Evolutionary conservation across 1,140 invertebrate genomes (phyloP).

Genomic region (Anastrepha ludens): DNA sequence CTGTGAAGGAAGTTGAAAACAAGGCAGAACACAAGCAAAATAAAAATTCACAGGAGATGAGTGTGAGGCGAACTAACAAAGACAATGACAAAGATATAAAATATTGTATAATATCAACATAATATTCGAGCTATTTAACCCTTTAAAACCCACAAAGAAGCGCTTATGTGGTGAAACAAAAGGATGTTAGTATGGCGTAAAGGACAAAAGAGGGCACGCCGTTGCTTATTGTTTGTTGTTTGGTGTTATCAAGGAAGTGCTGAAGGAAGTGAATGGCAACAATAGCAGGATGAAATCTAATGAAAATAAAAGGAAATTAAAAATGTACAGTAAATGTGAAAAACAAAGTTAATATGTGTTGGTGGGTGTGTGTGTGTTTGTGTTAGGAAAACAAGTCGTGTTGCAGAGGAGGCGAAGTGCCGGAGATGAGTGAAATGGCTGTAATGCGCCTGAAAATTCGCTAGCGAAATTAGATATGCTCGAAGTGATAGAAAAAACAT

Average conservation of each 20-base stretch:
- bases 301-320: conserved; percentile 36
- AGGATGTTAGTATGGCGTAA: neutral
- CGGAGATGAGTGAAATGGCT: no score
- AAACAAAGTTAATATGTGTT: neutral
- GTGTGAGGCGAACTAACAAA: neutral
- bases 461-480: no score
- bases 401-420: neutral
- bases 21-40: neutral
- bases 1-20: neutral
- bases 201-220: neutral
- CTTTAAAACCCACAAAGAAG: neutral
- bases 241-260: conserved; percentile 29
- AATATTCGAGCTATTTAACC: conserved; percentile 49
- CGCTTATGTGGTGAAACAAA: conserved; percentile 12
- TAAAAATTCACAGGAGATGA: neutral
- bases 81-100: neutral
- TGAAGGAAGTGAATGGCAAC: neutral
- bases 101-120: conserved; percentile 50
- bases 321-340: neutral
- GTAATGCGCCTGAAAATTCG: no score
- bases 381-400: neutral
- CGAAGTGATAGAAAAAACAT: no score
- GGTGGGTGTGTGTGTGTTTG: neutral
- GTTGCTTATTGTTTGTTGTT: neutral
- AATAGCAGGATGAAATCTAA: conserved; percentile 17